These are phyloP conservation scores for Chauna torquata DNA, from an alignment of 2,113 vertebrate genomes.

Conservation along the genomic window DNA sequence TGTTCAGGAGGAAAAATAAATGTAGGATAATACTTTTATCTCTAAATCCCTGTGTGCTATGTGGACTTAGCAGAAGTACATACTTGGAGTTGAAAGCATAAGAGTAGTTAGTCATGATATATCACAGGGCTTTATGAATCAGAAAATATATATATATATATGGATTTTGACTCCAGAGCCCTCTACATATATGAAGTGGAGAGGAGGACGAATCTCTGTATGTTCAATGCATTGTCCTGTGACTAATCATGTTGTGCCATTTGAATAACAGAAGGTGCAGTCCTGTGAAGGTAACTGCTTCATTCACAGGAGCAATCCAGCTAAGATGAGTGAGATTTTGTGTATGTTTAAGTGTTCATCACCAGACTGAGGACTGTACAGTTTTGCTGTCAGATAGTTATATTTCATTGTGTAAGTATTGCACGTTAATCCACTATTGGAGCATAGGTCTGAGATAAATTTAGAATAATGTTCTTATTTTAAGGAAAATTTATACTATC, in stretches of 20 bases:
- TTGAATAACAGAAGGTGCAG: not conserved
- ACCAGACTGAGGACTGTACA: not conserved
- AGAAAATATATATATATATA: not conserved
- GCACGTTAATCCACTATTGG: not conserved
- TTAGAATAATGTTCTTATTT: not conserved
- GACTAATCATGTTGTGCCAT: not conserved
- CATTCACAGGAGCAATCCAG: not conserved
- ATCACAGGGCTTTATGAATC: not conserved
- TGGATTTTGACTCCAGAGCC: not conserved
- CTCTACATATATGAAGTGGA: rapidly evolving
- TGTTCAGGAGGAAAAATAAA: not conserved
- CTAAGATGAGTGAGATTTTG: not conserved
- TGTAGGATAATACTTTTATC: not conserved
- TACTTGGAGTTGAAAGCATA: not conserved
- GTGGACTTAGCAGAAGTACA: not conserved
- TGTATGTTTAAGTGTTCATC: not conserved
- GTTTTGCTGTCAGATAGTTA: not conserved
- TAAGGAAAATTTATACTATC: not conserved
- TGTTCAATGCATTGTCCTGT: not conserved
- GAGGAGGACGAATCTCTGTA: not conserved
- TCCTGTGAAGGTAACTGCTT: not conserved
- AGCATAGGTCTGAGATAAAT: not conserved
- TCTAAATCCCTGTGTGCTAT: not conserved
- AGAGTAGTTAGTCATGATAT: not conserved
- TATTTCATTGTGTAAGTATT: not conserved